phyloP scores from a whole-genome alignment of 2,888 invertebrate species.

The Tubulanus polymorphus region DNA sequence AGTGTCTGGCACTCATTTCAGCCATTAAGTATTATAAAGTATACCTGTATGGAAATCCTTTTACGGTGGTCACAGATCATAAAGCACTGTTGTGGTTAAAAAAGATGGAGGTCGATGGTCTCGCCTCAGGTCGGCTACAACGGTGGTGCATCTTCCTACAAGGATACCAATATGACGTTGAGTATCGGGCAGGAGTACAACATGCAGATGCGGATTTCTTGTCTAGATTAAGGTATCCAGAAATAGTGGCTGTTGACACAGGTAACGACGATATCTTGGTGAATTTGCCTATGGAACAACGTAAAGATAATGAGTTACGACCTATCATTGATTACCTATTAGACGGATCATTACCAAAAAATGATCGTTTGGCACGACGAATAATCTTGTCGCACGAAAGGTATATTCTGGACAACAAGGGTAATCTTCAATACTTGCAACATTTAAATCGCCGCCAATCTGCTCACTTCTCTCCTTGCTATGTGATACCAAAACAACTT shows the following conservation, averaged over 20 bases:
- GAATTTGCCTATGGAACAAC: neutral
- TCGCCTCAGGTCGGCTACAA: conserved; percentile 11
- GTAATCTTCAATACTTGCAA: neutral
- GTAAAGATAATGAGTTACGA: neutral
- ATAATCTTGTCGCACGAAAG: neutral
- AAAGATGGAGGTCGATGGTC: conserved; percentile 9
- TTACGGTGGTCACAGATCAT: conserved; percentile 23
- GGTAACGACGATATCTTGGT: neutral
- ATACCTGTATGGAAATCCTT: conserved; percentile 17
- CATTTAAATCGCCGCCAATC: neutral
- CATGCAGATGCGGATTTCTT: neutral
- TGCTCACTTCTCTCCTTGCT: neutral
- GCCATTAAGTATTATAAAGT: conserved; percentile 18
- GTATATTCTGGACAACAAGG: neutral
- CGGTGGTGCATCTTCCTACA: conserved; percentile 16
- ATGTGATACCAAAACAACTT: neutral
- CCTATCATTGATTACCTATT: neutral
- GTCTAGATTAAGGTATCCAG: neutral
- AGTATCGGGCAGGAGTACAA: conserved; percentile 7
- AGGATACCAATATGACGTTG: conserved; percentile 16
- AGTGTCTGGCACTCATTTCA: conserved; percentile 23
- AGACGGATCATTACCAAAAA: neutral
- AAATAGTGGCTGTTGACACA: too few relatives aligned
- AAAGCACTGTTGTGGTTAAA: conserved; percentile 14
- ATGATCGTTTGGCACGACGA: neutral